Base-by-base conservation (phyloP, 2,888 invertebrate genomes). In the Caenorhabditis sp. region DNA sequence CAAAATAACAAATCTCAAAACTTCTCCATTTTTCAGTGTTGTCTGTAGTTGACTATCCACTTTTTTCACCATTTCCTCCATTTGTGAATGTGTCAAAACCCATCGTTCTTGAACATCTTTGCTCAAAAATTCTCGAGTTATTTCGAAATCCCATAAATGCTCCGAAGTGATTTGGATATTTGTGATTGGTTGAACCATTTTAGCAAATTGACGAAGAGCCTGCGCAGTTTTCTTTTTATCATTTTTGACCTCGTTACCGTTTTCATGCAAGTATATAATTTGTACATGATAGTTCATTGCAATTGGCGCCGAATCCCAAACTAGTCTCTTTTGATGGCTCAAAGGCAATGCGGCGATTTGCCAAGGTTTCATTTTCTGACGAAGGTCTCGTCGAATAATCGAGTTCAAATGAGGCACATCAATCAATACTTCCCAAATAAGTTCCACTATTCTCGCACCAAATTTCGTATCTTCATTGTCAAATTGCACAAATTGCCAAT, bases 91-190 rank as follows among this genome's bases (percentile, higher is more conserved):
- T 14, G 72, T 70, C 21, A 82, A 59, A 14, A 71, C 73, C 77
- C 77, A 76, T 49, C 82, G 31, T 12, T 77, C 79, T 58, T 82
- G 82, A 7, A 82, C 82, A 61, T 82, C 82, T 58, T 76, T 77
- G 43, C 67, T 70, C 57, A 77, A 60, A 27, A 76, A 71, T 3
- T 80, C 64, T 1, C 59, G 23, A 8, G 68, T 76, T 12, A 83
- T 68, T 20, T 82, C 79, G 31, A 85, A 81, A 68, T 85, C 85
- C 81, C 81, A 86, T 5, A 86, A 61, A 67, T 86, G 83, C 58
- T 84, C 84, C 17, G 65, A 64, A 36, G 73, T 80, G 10, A 83
- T 52, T 52, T 71, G 68, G n/a, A 78, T 60, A 17, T 56, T 50
- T 8, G 78, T 78, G 7, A 74, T 50, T 31, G 63, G 62, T 50